These are phyloP conservation scores for Pluvianellus socialis DNA, from an alignment of 2,113 vertebrate genomes.

Conservation along the genomic window DNA sequence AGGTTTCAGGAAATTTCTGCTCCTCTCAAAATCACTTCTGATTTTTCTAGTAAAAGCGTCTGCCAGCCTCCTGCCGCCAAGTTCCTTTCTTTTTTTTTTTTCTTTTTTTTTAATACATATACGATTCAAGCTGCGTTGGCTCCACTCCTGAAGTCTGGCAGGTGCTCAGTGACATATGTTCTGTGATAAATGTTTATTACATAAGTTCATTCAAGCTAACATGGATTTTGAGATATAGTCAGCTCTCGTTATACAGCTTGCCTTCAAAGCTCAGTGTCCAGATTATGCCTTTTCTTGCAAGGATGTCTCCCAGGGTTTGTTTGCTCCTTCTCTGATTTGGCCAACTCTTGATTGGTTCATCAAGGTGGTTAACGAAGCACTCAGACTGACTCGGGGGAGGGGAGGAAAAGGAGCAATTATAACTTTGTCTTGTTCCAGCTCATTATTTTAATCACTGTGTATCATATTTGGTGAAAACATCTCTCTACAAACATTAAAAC, in stretches of 20 bases:
- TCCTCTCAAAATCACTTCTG: slow-evolving; percentile 71
- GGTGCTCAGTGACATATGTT: slow-evolving; percentile 72
- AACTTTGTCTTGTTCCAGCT: slow-evolving; percentile 1
- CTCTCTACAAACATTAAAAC: slow-evolving; percentile 12
- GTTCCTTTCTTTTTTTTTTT: slow-evolving; percentile 33
- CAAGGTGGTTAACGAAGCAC: slow-evolving; percentile 56
- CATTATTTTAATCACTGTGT: slow-evolving; percentile 50
- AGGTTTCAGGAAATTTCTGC: slow-evolving; percentile 64
- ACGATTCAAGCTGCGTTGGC: slow-evolving; percentile 68
- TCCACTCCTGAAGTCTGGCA: slow-evolving; percentile 68
- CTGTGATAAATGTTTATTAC: slow-evolving; percentile 74
- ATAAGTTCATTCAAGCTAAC: slow-evolving; percentile 74
- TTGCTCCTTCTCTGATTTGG: slow-evolving; percentile 51
- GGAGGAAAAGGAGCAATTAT: slow-evolving; percentile 57
- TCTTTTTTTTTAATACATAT: slow-evolving; percentile 29
- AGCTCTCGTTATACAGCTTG: slow-evolving; percentile 57
- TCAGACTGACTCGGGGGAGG: slow-evolving; percentile 21
- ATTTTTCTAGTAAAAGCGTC: slow-evolving; percentile 76
- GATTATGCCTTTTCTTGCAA: slow-evolving; percentile 30
- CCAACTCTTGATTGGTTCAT: slow-evolving; percentile 42
- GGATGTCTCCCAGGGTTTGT: slow-evolving; percentile 28
- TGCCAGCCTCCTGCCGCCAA: slow-evolving; percentile 70
- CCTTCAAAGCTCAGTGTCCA: slow-evolving; percentile 60
- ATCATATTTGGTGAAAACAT: slow-evolving; percentile 50
- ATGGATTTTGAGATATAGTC: slow-evolving; percentile 61